phyloP scores from a whole-genome alignment of 2,888 invertebrate species.

The Andrena fulva region DNA sequence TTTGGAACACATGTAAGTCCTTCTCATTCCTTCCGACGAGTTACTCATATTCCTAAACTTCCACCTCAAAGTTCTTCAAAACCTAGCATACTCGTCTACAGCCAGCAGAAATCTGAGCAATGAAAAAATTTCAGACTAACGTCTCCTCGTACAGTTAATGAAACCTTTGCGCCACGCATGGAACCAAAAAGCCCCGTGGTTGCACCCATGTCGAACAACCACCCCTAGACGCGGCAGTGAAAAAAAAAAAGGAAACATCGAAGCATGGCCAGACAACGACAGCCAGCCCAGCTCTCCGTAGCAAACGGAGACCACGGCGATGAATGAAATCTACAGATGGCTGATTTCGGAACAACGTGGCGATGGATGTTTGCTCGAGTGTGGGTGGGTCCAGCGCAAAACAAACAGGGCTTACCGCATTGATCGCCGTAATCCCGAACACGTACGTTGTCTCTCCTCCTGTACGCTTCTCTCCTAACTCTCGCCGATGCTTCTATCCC shows the following conservation, averaged over 20 bases:
- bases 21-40: too few species aligned
- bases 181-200: not conserved
- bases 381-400: conserved; percentile 76
- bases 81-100: too few species aligned
- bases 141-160: not conserved
- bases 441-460: conserved; percentile 74
- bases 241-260: conserved; percentile 27
- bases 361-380: conserved; percentile 59
- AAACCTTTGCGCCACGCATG: not conserved
- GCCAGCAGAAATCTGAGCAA: too few species aligned
- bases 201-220: not conserved
- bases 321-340: conserved; percentile 74
- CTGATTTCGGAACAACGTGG: conserved; percentile 68
- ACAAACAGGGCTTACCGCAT: conserved; percentile 83
- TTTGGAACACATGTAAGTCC: too few species aligned
- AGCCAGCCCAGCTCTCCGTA: conserved; percentile 35
- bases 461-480: conserved; percentile 62
- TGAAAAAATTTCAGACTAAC: too few species aligned
- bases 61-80: too few species aligned
- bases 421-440: conserved; percentile 82
- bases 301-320: conserved; percentile 63
- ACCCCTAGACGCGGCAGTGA: not conserved
- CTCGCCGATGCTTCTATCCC: conserved; percentile 61
- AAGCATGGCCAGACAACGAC: conserved; percentile 42
- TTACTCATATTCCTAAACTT: too few species aligned